Evolutionary conservation across 2,113 vertebrate genomes (phyloP), one percentile per base, ranked within the genome.

Genomic region (Platysternon megacephalum): DNA sequence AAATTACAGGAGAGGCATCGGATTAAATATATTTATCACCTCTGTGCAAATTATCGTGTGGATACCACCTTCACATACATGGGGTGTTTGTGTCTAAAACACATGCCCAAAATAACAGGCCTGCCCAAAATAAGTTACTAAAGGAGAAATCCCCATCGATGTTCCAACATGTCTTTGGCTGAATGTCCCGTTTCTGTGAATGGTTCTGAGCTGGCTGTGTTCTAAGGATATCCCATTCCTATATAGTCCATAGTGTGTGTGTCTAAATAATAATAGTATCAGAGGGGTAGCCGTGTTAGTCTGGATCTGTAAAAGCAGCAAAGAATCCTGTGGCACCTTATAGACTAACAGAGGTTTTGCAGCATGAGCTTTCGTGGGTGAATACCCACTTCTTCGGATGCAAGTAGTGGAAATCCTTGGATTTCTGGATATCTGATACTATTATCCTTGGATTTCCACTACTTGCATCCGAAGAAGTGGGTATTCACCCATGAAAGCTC

Each of bases 251-350:
- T 97, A 86, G 94, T 95, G 93, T 97, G 96, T 95, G 95, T 96
- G 96, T 95, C 92, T 95, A 97, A 97, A 97, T 97, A 93, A 96
- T 90, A 46, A 44, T 92, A 49, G 46, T 93, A n/a, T n/a, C n/a
- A n/a, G n/a, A n/a, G n/a, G n/a, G n/a, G n/a, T n/a, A n/a, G n/a
- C n/a, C n/a, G n/a, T n/a, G n/a, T n/a, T n/a, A n/a, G n/a, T n/a
- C n/a, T n/a, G n/a, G n/a, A n/a, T n/a, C n/a, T n/a, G n/a, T n/a
- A n/a, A n/a, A n/a, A n/a, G n/a, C n/a, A n/a, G n/a, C n/a, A n/a
- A n/a, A n/a, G n/a, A n/a, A n/a, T n/a, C n/a, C n/a, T n/a, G n/a
- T n/a, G n/a, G n/a, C n/a, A n/a, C n/a, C n/a, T n/a, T n/a, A n/a
- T n/a, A n/a, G n/a, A n/a, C n/a, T n/a, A n/a, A n/a, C n/a, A n/a